Evolutionary conservation across 2,797 vertebrate species (phyloP).

Genomic region (Anabacerthia variegaticeps): DNA sequence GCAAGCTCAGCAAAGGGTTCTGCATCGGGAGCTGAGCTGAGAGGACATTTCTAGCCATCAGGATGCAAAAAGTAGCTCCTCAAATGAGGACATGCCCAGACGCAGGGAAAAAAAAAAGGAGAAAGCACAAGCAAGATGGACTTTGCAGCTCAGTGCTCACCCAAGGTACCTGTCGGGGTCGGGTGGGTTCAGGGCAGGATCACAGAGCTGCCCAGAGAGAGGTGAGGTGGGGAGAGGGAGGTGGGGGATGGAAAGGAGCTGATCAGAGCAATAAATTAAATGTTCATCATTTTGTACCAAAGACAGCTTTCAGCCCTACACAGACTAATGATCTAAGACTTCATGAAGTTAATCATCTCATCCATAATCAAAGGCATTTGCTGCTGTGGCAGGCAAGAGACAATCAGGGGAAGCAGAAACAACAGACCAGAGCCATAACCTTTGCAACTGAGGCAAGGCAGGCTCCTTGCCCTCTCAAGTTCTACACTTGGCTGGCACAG

Average conservation of each 20-base stretch:
- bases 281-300: neutral
- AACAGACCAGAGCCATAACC: constrained; percentile 14
- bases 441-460: neutral
- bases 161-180: fast-evolving
- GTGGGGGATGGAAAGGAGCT: neutral
- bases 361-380: constrained; percentile 51
- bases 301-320: constrained; percentile 17
- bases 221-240: neutral
- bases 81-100: neutral
- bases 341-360: constrained; percentile 61
- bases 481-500: neutral
- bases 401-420: constrained; percentile 13
- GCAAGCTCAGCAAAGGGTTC: neutral
- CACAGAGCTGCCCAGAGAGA: neutral
- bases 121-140: neutral
- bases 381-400: constrained; percentile 18
- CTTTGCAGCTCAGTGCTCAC: neutral
- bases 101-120: neutral
- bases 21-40: fast-evolving
- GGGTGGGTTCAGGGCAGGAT: neutral
- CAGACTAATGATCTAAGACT: constrained; percentile 24
- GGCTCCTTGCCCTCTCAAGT: neutral
- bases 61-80: neutral
- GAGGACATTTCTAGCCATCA: neutral
- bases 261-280: constrained; percentile 15